These are phyloP conservation scores for Melanerpes formicivorus DNA, from an alignment of 2,113 vertebrate genomes.

Conservation along the genomic window DNA sequence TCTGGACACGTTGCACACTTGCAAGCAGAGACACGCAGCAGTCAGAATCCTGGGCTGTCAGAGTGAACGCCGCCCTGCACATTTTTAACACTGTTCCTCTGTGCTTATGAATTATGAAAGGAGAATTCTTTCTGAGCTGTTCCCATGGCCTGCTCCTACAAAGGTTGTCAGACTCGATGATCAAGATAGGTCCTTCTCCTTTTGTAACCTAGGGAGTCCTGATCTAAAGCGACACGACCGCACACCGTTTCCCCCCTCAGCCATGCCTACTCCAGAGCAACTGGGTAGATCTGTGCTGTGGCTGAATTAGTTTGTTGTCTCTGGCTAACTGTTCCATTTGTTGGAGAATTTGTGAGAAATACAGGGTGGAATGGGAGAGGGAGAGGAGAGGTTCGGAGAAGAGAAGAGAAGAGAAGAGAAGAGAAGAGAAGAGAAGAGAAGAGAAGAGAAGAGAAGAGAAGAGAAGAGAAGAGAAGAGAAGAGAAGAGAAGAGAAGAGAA, in stretches of 20 bases:
- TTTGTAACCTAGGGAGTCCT: conserved; percentile 22
- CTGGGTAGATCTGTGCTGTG: conserved; percentile 24
- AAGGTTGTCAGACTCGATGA: conserved; percentile 56
- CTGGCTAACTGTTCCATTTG: neutral
- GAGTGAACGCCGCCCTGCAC: neutral
- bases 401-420: too few species aligned
- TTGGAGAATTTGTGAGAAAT: neutral
- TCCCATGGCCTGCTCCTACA: neutral
- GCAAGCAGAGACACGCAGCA: neutral
- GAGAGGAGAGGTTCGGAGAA: too few species aligned
- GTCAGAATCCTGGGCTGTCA: conserved; percentile 9
- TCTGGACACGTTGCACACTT: too few species aligned
- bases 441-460: too few species aligned
- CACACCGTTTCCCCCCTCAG: conserved; percentile 24
- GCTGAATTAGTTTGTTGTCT: conserved; percentile 12
- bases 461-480: too few species aligned
- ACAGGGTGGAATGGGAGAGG: neutral
- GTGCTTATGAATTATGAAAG: conserved; percentile 41
- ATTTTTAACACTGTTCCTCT: conserved; percentile 34
- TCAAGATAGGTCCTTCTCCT: conserved; percentile 26
- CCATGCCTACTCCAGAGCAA: neutral
- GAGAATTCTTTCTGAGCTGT: neutral
- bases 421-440: too few species aligned
- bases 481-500: too few species aligned
- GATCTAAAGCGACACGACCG: conserved; percentile 11